Base-by-base conservation (phyloP, 2,113 vertebrate species). In the Petromus typicus region DNA sequence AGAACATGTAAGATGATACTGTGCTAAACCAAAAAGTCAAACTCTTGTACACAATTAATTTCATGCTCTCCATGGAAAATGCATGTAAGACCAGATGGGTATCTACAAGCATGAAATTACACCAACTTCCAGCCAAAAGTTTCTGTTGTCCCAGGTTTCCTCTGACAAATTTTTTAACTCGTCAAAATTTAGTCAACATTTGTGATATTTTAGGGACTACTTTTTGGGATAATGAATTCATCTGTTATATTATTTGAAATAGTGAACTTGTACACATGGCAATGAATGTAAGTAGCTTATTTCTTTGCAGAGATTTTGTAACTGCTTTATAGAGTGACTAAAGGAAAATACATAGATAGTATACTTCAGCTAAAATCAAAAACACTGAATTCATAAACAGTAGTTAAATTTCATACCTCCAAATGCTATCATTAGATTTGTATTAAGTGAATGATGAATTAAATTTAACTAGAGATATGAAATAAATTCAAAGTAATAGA, bases 61-160 rank as follows among this genome's bases (percentile, higher is more conserved):
- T 89, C 88, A 95, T 86, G 61, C n/a, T 93, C 37, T 79, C 27
- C 63, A 20, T 73, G 34, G 67, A 90, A 92, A 96, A 90, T 83
- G 20, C 34, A 32, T 18, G 23, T 90, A 83, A 78, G 63, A 86
- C 7, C 61, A 78, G 11, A 18, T 78, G 34, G 13, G 1, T 86
- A 63, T 81, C 83, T 64, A 57, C 56, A 91, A 90, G 37, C 81
- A 48, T 83, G 32, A 76, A 86, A 82, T 71, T 61, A 63, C 1
- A 86, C 54, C 23, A 23, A 63, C 76, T 61, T 89, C 34, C 34
- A 92, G 12, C 86, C 34, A 86, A 56, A 90, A 69, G 57, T 59
- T 25, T 73, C 20, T 54, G 10, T 87, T 90, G 9, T 59, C 22
- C 37, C 81, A 87, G 23, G 40, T 51, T 66, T 84, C 64, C 67